Base-by-base conservation (phyloP, 2,797 vertebrate genomes). In the Chloroceryle amazona region DNA sequence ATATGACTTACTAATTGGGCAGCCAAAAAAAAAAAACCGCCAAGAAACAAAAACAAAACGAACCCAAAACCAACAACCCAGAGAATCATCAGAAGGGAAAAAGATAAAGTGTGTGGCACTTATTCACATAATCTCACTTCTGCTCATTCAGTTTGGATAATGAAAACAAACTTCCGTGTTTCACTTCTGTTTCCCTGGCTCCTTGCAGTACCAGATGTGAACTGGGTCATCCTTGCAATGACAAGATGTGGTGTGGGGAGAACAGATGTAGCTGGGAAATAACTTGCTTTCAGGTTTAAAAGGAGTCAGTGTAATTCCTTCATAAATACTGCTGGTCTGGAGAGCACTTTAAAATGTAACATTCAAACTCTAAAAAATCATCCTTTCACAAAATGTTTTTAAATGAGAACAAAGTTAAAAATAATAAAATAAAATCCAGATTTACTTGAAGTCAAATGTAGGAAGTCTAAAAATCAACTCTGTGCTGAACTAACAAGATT, bases 121-220 rank as follows among this genome's bases (percentile, higher is more conserved):
- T 88, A 49, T 74, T 93, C 72, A 81, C 7, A 3, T 63, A 54
- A 81, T 95, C 78, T 91, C 58, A 10, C 70, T 81, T 83, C 41
- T 25, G 35, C 63, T 94, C 89, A 54, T 91, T 95, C 73, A 66
- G 35, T 86, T 55, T 79, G 66, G 73, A 70, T 81, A 81, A 88
- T 67, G 82, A 60, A 88, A 91, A 51, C 62, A 79, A 66, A 73
- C 42, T 83, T 54, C n/a, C 54, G 66, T 11, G 82, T 95, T 97
- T 95, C 76, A 35, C 42, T 97, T 96, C 81, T 90, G 55, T 91
- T 85, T 89, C 87, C 35, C 65, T 3, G 7, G 13, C 83, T 58
- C 70, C 47, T 54, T 52, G 89, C 76, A 5, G 11, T 75, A 51
- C 21, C 51, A 46, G 62, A 6, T 26, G 57, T 0, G 1, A 58